phyloP scores from a whole-genome alignment of 2,113 vertebrate species.

The Poeciliopsis retropinna region DNA sequence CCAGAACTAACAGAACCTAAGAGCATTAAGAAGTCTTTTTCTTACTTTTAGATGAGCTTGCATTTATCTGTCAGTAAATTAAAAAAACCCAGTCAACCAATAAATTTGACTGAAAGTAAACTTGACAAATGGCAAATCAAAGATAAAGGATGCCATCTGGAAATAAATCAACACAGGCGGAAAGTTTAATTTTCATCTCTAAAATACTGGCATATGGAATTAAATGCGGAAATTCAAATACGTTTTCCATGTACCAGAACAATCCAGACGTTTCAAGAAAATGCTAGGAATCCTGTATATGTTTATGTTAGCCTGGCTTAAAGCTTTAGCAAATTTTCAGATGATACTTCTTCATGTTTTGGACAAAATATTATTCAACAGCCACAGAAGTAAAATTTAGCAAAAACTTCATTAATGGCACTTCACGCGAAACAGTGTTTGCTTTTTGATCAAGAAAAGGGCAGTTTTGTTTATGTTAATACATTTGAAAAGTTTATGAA shows the following conservation, averaged over 20 bases:
- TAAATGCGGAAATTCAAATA: no score
- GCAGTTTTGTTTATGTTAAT: not conserved
- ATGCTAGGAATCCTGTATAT: no score
- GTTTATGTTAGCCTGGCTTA: no score
- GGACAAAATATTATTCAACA: not conserved
- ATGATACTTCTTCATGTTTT: not conserved
- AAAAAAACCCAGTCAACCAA: not conserved
- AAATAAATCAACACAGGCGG: not conserved
- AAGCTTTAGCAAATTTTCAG: no score
- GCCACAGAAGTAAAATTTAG: not conserved
- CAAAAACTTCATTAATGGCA: not conserved
- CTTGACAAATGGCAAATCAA: not conserved
- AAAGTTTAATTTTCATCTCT: no score
- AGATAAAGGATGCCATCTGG: not conserved
- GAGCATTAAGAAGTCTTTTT: not conserved
- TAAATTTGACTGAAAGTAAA: not conserved
- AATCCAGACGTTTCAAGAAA: no score
- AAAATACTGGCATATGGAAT: no score
- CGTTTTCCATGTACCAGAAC: no score
- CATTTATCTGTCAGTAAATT: not conserved
- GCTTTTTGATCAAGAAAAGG: not conserved
- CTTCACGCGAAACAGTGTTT: not conserved
- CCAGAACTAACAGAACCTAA: not conserved
- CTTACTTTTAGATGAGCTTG: not conserved
- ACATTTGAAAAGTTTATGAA: no score